Evolutionary conservation across 2,797 vertebrate genomes (phyloP).

Genomic region (Columba guinea): DNA sequence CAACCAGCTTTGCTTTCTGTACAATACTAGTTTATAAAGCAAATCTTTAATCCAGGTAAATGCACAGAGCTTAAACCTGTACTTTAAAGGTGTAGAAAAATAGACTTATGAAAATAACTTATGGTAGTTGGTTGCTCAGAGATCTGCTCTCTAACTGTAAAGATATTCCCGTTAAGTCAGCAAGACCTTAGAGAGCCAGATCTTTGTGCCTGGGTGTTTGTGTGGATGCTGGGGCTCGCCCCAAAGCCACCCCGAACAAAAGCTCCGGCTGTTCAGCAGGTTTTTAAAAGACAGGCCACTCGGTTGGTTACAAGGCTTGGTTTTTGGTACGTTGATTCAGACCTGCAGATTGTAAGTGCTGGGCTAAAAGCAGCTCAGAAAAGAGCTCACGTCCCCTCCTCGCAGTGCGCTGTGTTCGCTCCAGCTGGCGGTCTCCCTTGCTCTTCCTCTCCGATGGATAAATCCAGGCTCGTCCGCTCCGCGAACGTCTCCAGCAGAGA

Average conservation of each 20-base stretch:
- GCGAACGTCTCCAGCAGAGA: background rate
- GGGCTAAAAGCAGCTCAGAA: background rate
- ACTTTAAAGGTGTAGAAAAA: background rate
- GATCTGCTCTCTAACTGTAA: background rate
- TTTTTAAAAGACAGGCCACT: background rate
- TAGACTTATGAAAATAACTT: background rate
- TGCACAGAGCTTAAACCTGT: background rate
- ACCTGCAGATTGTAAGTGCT: background rate
- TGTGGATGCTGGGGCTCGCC: background rate
- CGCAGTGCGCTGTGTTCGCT: background rate
- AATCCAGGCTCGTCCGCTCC: background rate
- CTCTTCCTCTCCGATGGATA: background rate
- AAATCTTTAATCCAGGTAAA: background rate
- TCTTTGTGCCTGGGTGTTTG: background rate
- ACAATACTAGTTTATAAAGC: background rate
- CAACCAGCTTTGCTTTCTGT: background rate
- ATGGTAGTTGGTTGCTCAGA: background rate
- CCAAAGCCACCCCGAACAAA: conserved; percentile 17
- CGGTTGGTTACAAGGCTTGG: background rate
- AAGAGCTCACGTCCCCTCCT: rapidly evolving
- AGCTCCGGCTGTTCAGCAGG: background rate
- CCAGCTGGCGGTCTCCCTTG: background rate
- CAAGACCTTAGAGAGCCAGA: background rate
- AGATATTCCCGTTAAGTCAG: background rate
- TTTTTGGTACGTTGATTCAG: conserved; percentile 41